phyloP scores from a whole-genome alignment of 2,113 vertebrate species.

The Spea bombifrons region DNA sequence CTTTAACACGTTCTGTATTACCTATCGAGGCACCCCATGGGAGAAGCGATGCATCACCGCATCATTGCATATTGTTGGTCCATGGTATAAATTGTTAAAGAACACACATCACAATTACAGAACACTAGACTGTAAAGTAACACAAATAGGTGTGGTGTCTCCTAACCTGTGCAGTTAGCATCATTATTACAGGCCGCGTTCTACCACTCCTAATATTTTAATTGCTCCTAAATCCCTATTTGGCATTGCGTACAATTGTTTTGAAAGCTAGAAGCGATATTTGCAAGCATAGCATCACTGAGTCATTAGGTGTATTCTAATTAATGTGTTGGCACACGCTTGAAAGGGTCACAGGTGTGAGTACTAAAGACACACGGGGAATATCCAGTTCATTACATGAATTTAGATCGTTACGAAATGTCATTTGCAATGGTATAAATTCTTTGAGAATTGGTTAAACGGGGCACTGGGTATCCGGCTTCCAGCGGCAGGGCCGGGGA shows the following conservation, averaged over 20 bases:
- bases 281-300: slow-evolving; percentile 48
- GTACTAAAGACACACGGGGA: too few relatives aligned
- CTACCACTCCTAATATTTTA: slow-evolving; percentile 35
- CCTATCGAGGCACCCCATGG: too few relatives aligned
- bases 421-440: too few relatives aligned
- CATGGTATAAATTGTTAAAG: too few relatives aligned
- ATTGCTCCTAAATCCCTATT: slow-evolving; percentile 26
- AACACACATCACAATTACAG: background rate
- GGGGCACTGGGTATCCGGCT: background rate
- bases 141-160: background rate
- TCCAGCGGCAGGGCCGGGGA: background rate
- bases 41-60: too few relatives aligned
- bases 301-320: slow-evolving; percentile 59
- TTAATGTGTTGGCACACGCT: slow-evolving; percentile 69
- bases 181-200: background rate
- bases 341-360: slow-evolving; percentile 47
- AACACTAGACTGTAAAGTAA: background rate
- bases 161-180: slow-evolving; percentile 5
- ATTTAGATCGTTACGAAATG: too few relatives aligned
- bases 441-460: too few relatives aligned
- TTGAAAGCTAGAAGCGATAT: slow-evolving; percentile 31
- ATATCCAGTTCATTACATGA: too few relatives aligned
- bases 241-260: slow-evolving; percentile 32
- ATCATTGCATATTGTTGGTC: too few relatives aligned
- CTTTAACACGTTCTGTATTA: too few relatives aligned